Percentiles rank a stretch among this genome's conserved stretches.
phyloP scores from a whole-genome alignment of 2,888 invertebrate species.

The Eudasyphora cyanicolor region DNA sequence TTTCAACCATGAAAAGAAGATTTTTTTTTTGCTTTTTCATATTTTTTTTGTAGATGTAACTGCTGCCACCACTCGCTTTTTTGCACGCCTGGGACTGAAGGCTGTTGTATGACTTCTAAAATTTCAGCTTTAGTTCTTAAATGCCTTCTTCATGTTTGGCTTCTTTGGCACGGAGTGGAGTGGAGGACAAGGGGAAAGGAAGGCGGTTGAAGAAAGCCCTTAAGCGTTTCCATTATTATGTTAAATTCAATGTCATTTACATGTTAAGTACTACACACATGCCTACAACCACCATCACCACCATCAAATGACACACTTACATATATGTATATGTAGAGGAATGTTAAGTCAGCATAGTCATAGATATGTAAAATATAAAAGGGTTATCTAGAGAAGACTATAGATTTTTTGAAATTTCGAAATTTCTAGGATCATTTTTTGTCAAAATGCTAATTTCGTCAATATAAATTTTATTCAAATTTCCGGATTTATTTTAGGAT shows the following conservation, averaged over 20 bases:
- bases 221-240: conserved; percentile 35
- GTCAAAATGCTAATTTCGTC: no score
- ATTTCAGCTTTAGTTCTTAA: neutral
- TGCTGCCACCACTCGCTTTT: neutral
- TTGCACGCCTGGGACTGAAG: neutral
- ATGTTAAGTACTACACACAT: neutral
- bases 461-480: no score
- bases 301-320: neutral
- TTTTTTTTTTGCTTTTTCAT: neutral
- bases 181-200: no score
- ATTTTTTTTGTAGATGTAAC: neutral
- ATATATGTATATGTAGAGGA: neutral
- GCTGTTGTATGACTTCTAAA: neutral
- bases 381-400: no score
- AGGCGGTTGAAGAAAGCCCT: conserved; percentile 3
- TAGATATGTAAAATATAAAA: no score
- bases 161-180: neutral
- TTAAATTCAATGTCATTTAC: conserved; percentile 41
- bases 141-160: neutral
- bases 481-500: no score
- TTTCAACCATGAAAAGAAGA: neutral
- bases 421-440: no score
- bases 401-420: no score
- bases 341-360: no score
- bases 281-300: neutral